Evolutionary conservation across 2,888 invertebrate genomes (phyloP).

Genomic region (Limnephilus auricula): DNA sequence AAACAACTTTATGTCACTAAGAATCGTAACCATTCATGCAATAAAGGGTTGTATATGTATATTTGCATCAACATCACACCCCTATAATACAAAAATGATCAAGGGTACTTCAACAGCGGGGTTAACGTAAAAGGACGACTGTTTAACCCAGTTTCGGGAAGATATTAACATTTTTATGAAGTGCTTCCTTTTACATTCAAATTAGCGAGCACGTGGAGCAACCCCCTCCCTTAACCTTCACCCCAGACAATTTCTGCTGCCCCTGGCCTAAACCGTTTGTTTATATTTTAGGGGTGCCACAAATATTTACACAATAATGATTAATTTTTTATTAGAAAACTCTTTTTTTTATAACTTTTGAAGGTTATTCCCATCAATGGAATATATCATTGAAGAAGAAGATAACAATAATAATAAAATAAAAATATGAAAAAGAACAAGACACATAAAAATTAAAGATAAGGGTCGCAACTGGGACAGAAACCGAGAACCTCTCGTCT

Average conservation of each 20-base stretch:
- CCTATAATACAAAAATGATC: neutral
- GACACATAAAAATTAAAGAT: no score
- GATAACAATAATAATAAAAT: no score
- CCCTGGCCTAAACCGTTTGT: conserved; percentile 14
- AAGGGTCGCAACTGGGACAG: no score
- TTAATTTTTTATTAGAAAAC: no score
- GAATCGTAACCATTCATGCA: neutral
- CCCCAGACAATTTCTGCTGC: conserved; percentile 25
- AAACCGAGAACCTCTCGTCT: no score
- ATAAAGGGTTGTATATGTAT: conserved; percentile 2
- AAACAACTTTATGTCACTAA: neutral
- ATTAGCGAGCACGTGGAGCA: conserved; percentile 27
- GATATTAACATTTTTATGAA: conserved; percentile 35
- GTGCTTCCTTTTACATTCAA: conserved; percentile 40
- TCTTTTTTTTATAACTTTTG: no score
- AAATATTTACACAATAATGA: conserved; percentile 6
- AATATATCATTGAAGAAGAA: no score
- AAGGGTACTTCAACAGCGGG: neutral
- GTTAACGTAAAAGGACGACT: neutral
- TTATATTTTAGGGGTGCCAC: neutral
- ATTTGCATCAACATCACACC: neutral
- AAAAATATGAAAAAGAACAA: no score
- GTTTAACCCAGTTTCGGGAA: neutral
- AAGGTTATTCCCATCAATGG: no score
- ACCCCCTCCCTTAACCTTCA: conserved; percentile 34